Evolutionary conservation across 2,113 vertebrate species (phyloP).

Genomic region (Athene noctua): DNA sequence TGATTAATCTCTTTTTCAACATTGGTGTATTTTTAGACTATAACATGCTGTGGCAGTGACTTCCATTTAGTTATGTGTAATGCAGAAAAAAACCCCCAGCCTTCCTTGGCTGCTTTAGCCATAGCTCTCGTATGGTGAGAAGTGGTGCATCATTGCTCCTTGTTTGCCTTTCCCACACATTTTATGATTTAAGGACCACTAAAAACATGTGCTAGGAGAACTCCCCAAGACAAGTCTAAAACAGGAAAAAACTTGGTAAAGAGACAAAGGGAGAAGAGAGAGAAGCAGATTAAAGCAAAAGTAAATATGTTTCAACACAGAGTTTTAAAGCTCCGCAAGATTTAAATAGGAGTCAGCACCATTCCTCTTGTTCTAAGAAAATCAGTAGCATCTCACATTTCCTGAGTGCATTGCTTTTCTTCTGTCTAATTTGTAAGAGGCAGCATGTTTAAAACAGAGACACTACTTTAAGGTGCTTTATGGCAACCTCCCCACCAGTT

Average conservation of each 20-base stretch:
- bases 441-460: not conserved
- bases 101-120: not conserved
- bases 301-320: not conserved
- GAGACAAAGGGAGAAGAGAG: not conserved
- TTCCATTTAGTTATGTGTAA: not conserved
- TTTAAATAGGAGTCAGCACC: not conserved
- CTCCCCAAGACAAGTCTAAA: not conserved
- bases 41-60: not conserved
- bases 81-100: not conserved
- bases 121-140: not conserved
- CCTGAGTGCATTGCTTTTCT: not conserved
- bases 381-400: not conserved
- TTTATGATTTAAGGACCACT: not conserved
- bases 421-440: not conserved
- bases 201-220: not conserved
- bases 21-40: not conserved
- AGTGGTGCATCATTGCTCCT: not conserved
- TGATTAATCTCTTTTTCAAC: not conserved
- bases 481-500: not conserved
- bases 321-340: not conserved
- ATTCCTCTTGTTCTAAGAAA: not conserved
- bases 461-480: not conserved
- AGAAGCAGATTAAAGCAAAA: slow-evolving; percentile 12
- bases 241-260: not conserved
- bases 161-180: not conserved